Percentiles rank a stretch among this genome's conserved stretches.
Evolutionary conservation across 2,113 vertebrate species (phyloP).

Genomic region (Chlamydotis undulata): DNA sequence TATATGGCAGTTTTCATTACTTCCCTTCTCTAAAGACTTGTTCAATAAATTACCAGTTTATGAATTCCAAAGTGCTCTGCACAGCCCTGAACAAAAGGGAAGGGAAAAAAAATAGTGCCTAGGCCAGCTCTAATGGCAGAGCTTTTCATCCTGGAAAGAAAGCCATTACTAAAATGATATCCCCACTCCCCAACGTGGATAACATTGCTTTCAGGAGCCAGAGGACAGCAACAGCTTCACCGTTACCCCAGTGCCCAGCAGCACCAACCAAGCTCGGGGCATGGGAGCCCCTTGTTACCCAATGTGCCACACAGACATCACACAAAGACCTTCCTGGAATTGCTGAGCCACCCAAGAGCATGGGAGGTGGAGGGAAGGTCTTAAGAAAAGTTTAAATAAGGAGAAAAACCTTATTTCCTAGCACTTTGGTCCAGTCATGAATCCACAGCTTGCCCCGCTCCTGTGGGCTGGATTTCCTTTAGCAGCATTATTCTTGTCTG

Average conservation of each 20-base stretch:
- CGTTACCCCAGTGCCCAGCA: background rate
- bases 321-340: background rate
- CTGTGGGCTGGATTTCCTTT: background rate
- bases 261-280: background rate
- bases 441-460: rapidly evolving
- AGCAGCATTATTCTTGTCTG: no score
- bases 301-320: background rate
- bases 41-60: constrained; percentile 74
- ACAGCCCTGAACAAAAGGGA: constrained; percentile 15
- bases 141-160: background rate
- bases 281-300: rapidly evolving
- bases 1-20: constrained; percentile 65
- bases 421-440: background rate
- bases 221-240: background rate
- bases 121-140: background rate
- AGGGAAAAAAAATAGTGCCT: background rate
- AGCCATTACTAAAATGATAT: background rate
- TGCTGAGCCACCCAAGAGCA: background rate
- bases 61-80: constrained; percentile 69
- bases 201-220: background rate
- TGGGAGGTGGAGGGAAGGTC: background rate
- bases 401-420: background rate
- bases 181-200: background rate
- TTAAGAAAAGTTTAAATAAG: background rate
- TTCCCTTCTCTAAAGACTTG: constrained; percentile 69